These are phyloP conservation scores for Plebejus argus DNA, from an alignment of 2,888 invertebrate species.

Conservation along the genomic window DNA sequence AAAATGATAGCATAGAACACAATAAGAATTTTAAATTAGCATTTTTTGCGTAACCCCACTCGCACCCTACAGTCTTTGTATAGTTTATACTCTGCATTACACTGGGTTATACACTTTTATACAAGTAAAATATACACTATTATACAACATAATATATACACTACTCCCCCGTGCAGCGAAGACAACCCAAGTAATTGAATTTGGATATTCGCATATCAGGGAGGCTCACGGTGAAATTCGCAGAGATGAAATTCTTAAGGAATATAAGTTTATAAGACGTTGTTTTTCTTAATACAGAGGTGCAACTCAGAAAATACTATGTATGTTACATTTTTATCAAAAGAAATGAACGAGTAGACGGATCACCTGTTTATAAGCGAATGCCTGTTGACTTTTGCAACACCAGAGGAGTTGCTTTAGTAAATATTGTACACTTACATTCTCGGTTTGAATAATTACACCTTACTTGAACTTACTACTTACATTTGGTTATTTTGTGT, in stretches of 20 bases:
- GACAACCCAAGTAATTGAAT: slow-evolving; percentile 80
- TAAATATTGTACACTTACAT: no score
- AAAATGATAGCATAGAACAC: slow-evolving; percentile 71
- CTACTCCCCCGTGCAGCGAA: slow-evolving; percentile 59
- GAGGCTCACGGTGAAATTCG: slow-evolving; percentile 59
- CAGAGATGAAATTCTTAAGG: slow-evolving; percentile 67
- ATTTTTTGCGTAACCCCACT: slow-evolving; percentile 78
- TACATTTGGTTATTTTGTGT: no score
- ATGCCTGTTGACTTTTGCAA: background rate
- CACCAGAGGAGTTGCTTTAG: no score
- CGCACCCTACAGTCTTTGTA: slow-evolving; percentile 75
- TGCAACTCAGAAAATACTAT: background rate
- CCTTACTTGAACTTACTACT: no score
- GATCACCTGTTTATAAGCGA: background rate
- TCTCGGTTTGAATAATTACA: no score
- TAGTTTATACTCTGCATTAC: slow-evolving; percentile 67
- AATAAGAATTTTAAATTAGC: slow-evolving; percentile 81
- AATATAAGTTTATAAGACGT: slow-evolving; percentile 11
- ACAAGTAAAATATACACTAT: background rate
- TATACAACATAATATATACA: background rate
- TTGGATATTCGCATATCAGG: slow-evolving; percentile 76
- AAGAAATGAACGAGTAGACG: background rate
- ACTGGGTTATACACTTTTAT: background rate
- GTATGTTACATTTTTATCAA: background rate
- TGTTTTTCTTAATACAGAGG: background rate